Evolutionary conservation across 2,797 vertebrate genomes (phyloP).

Genomic region (Salmo trutta): DNA sequence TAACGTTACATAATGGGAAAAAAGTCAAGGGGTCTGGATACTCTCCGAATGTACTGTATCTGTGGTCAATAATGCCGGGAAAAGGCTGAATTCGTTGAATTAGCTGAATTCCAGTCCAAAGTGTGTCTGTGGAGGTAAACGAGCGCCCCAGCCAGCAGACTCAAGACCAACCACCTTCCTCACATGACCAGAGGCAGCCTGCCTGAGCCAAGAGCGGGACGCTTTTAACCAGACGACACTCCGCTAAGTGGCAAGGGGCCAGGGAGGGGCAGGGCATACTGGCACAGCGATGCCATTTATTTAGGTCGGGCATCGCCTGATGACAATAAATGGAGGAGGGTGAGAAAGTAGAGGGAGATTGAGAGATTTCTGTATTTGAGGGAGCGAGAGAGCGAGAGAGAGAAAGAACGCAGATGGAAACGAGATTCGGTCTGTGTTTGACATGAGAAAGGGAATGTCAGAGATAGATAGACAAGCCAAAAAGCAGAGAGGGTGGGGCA

Average conservation of each 20-base stretch:
- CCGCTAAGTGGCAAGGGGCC: not conserved
- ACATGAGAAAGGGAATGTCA: not conserved
- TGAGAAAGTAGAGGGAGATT: not conserved
- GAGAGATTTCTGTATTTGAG: not conserved
- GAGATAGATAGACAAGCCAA: constrained; percentile 8
- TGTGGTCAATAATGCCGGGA: not conserved
- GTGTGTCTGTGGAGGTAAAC: not conserved
- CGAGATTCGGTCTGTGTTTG: not conserved
- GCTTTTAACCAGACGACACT: not conserved
- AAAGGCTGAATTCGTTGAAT: not conserved
- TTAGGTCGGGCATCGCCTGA: not conserved
- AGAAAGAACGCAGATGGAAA: no score
- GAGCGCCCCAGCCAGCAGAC: not conserved
- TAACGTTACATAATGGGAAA: no score
- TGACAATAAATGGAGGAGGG: no score
- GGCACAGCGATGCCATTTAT: not conserved
- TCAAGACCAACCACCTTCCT: not conserved
- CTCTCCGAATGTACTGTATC: not conserved
- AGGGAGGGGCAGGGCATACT: not conserved
- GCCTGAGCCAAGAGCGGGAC: not conserved
- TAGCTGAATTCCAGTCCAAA: not conserved
- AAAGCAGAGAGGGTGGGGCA: constrained; percentile 4
- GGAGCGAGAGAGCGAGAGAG: not conserved
- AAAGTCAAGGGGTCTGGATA: no score
- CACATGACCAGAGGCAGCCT: not conserved